These are phyloP conservation scores for Epizoanthus scotinus DNA, from an alignment of 92 coral and sea anemone species.

Conservation along the genomic window DNA sequence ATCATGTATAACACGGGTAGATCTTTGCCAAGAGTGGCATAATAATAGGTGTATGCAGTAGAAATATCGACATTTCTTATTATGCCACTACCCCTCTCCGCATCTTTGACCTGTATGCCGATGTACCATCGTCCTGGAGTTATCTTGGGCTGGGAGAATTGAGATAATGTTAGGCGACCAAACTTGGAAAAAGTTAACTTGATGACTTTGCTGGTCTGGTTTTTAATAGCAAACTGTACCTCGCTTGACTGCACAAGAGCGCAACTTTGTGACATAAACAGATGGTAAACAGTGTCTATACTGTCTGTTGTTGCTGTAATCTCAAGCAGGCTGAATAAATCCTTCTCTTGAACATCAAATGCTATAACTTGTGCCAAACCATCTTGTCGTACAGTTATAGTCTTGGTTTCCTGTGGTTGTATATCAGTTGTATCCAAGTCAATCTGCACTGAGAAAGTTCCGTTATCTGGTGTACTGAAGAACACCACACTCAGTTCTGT, in stretches of 20 bases:
- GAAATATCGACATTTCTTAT: constrained; percentile 64
- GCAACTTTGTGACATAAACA: constrained; percentile 80
- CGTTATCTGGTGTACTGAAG: constrained; percentile 69
- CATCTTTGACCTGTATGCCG: constrained; percentile 61
- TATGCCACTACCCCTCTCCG: constrained; percentile 8
- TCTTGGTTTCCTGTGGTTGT: constrained; percentile 52
- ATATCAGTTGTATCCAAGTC: constrained; percentile 72
- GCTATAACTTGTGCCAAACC: constrained; percentile 68
- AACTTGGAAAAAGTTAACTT: constrained; percentile 72
- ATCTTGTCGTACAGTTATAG: constrained; percentile 62
- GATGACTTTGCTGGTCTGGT: constrained; percentile 42
- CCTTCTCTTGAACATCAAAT: constrained; percentile 64
- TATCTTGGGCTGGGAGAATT: constrained; percentile 82
- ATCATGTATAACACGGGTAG: constrained; percentile 72
- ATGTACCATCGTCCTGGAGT: constrained; percentile 88
- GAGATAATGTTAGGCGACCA: constrained; percentile 87
- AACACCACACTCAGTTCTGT: constrained; percentile 49
- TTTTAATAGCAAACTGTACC: constrained; percentile 37
- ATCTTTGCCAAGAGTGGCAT: constrained; percentile 63
- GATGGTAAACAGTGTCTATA: constrained; percentile 56
- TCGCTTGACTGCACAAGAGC: constrained; percentile 54
- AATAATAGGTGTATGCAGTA: constrained; percentile 51
- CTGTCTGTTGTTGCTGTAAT: constrained; percentile 70
- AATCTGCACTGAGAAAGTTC: constrained; percentile 53
- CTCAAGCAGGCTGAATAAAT: constrained; percentile 66